A percentile compares a stretch with the other conserved stretches of the same genome.
Evolutionary conservation across 2,888 invertebrate genomes (phyloP).

Genomic region (Hypomecis atomaria): DNA sequence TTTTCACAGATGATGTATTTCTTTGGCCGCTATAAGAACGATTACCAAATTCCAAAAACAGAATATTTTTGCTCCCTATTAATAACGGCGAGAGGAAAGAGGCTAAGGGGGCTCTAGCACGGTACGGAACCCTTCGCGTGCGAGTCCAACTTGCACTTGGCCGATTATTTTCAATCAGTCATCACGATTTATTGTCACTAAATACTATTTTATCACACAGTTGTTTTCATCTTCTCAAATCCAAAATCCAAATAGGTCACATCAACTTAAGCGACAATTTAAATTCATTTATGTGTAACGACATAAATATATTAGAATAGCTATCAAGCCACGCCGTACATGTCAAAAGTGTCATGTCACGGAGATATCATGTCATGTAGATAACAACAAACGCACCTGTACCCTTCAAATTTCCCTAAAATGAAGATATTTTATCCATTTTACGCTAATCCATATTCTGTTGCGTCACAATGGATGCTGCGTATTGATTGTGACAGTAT

Average conservation of each 20-base stretch:
- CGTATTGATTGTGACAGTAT: constrained; percentile 28
- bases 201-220: too few species aligned
- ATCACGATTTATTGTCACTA: too few species aligned
- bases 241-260: background rate
- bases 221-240: too few species aligned
- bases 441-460: constrained; percentile 44
- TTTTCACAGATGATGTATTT: too few species aligned
- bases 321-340: constrained; percentile 16
- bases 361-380: constrained; percentile 26
- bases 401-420: constrained; percentile 41
- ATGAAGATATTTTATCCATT: constrained; percentile 47
- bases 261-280: constrained; percentile 3
- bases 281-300: constrained; percentile 13
- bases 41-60: too few species aligned
- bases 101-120: too few species aligned
- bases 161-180: too few species aligned
- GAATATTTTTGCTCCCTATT: too few species aligned
- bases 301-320: constrained; percentile 24
- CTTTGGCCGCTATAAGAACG: too few species aligned
- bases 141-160: too few species aligned
- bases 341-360: constrained; percentile 26
- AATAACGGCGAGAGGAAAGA: too few species aligned
- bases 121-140: too few species aligned
- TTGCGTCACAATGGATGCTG: constrained; percentile 34
- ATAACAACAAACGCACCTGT: constrained; percentile 32